Evolutionary conservation across 2,888 invertebrate species (phyloP).

Genomic region (Entomobrya proxima): DNA sequence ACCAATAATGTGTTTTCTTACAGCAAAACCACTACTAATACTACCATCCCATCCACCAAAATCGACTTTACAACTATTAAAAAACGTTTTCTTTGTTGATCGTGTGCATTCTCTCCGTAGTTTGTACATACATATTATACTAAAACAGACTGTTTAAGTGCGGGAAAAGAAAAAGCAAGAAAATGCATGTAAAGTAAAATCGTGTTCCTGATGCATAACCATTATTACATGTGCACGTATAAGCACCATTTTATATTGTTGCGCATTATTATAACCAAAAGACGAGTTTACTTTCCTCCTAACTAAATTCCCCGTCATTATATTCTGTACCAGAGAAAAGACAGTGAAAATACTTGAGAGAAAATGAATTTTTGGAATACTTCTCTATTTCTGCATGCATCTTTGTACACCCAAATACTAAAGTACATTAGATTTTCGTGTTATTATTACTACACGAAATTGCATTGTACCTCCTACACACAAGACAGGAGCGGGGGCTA

Average conservation of each 20-base stretch:
- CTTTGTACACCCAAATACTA: background rate
- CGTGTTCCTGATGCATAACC: background rate
- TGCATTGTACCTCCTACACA: background rate
- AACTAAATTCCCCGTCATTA: background rate
- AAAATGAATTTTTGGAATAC: slow-evolving; percentile 47
- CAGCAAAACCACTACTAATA: slow-evolving; percentile 38
- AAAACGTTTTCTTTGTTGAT: background rate
- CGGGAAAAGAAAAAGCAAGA: background rate
- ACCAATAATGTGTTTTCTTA: slow-evolving; percentile 65
- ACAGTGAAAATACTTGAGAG: background rate
- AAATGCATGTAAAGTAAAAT: slow-evolving; percentile 30
- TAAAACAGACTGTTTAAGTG: background rate
- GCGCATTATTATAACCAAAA: background rate
- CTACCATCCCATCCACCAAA: background rate
- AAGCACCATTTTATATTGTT: background rate
- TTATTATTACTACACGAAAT: background rate
- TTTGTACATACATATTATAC: background rate
- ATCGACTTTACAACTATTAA: background rate
- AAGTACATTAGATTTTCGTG: slow-evolving; percentile 13
- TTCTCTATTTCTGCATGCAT: background rate
- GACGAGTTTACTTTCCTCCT: background rate
- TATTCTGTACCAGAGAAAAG: background rate
- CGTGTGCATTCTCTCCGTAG: background rate
- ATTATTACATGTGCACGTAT: background rate
- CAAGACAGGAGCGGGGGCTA: background rate